Conservation (phyloP, 1,140 invertebrate genomes). For the Nasonia vitripennis region DNA sequence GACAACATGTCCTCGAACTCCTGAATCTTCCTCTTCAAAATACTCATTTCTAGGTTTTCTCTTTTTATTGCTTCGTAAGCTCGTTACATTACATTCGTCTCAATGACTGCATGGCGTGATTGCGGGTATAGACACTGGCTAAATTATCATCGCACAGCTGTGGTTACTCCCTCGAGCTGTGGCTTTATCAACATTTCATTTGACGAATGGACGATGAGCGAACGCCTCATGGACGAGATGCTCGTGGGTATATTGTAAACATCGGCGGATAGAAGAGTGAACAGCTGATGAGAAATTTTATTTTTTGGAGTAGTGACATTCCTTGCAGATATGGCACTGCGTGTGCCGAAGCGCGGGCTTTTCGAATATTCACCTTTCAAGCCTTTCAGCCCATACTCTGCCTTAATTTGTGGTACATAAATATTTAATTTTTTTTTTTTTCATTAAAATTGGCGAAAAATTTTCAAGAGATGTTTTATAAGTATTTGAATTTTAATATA, state of each 20-base stretch:
- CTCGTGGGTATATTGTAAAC: neutral
- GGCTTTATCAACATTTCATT: neutral
- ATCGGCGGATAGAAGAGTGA: neutral
- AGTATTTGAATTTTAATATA: no score
- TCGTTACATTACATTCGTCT: neutral
- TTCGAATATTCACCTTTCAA: no score
- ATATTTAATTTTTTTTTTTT: no score
- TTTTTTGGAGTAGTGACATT: no score
- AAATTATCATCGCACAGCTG: neutral
- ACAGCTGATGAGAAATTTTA: no score
- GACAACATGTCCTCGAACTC: slow-evolving; percentile 83
- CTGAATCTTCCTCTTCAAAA: slow-evolving; percentile 74
- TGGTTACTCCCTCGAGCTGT: neutral
- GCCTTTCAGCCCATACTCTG: no score
- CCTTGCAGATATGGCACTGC: no score
- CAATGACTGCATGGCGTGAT: neutral
- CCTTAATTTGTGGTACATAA: no score
- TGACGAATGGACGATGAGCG: neutral
- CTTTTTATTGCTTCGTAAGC: neutral
- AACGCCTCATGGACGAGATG: neutral
- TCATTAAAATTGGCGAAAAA: no score
- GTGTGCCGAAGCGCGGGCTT: no score
- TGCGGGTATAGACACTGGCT: neutral
- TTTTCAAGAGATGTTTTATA: no score
- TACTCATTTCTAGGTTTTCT: slow-evolving; percentile 47